Evolutionary conservation across 2,888 invertebrate species (phyloP), one percentile per base, ranked within the genome.

Genomic region (Nineta flava): DNA sequence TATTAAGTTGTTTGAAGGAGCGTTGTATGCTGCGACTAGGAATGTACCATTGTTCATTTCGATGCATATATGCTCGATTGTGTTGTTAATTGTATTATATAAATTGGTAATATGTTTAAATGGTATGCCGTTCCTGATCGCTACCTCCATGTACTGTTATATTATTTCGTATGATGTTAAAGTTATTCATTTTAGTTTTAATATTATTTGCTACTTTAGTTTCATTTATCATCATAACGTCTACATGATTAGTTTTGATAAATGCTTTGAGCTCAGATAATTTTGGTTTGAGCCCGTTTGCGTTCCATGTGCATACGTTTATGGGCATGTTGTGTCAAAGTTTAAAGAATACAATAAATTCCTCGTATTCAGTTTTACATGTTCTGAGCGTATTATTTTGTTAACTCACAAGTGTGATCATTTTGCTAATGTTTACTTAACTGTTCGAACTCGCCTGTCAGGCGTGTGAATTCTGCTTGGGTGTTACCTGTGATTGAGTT

Each of bases 101-200:
- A 2, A 9, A 13, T 13, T 9, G 9, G n/a, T 51, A n/a, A n/a
- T n/a, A n/a, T n/a, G n/a, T n/a, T n/a, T n/a, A n/a, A n/a, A n/a
- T n/a, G n/a, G n/a, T n/a, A 55, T 48, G n/a, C 47, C 46, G 9
- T 57, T 52, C 47, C 52, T 56, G 35, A 57, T 50, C 49, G 1
- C 57, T 57, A 6, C 55, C 55, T 32, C 49, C 50, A 26, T 46
- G 15, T 17, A 47, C 46, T 10, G 44, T 31, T 42, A 44, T 53
- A 42, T 58, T 55, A 42, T 50, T 46, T 48, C 56, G 54, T 10
- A 56, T 49, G 44, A 46, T 50, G n/a, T 35, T 53, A 15, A 54
- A 57, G 5, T 56, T 53, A 46, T 41, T 55, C 12, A 58, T 52
- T 49, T 53, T 52, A 35, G 54, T 42, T 17, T 54, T 53, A 13